Conservation (phyloP, 2,888 invertebrate species). For the Branchellion lobata region DNA sequence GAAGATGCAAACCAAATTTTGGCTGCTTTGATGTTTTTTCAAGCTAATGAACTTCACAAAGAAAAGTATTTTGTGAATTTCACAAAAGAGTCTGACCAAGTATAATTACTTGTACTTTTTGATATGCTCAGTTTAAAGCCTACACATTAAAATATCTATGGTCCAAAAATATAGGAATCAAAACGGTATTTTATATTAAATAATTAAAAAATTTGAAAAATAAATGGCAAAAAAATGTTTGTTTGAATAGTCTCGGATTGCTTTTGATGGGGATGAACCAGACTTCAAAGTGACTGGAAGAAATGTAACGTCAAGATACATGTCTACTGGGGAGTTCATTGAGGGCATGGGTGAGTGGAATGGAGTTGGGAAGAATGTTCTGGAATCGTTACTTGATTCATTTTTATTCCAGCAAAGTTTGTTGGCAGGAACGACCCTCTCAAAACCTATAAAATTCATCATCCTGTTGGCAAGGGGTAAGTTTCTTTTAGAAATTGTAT, state of each 20-base stretch:
- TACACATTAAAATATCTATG: too few relatives aligned
- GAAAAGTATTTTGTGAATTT: not conserved
- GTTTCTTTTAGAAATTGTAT: not conserved
- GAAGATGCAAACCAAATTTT: not conserved
- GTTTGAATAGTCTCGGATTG: too few relatives aligned
- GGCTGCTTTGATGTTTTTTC: not conserved
- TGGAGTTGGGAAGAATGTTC: not conserved
- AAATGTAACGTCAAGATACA: not conserved
- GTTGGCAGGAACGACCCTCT: not conserved
- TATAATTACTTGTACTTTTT: too few relatives aligned
- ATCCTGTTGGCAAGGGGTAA: constrained; percentile 4
- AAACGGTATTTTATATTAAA: too few relatives aligned
- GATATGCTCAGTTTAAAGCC: too few relatives aligned
- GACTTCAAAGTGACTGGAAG: constrained; percentile 1
- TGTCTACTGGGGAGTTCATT: not conserved
- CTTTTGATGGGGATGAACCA: not conserved
- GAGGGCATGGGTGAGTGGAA: not conserved
- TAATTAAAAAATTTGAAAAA: too few relatives aligned
- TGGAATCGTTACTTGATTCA: too few relatives aligned
- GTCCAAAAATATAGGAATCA: too few relatives aligned
- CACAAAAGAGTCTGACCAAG: too few relatives aligned
- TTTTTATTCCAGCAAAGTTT: not conserved
- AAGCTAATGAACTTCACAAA: not conserved
- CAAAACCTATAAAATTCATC: not conserved
- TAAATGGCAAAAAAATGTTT: too few relatives aligned